Evolutionary conservation across 92 coral and sea anemone species (phyloP).

Genomic region (Porites cylindrica): DNA sequence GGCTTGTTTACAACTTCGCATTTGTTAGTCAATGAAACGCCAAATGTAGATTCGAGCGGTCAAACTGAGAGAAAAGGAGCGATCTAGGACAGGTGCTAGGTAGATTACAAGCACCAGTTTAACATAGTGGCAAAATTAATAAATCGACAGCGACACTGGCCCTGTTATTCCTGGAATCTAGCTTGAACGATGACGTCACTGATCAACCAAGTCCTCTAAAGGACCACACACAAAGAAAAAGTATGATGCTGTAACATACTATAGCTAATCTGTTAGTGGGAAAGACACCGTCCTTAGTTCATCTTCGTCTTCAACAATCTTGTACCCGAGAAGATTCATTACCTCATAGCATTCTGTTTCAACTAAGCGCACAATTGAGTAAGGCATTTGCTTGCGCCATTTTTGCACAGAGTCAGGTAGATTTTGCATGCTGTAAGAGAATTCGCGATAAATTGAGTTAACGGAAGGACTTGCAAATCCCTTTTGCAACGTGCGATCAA

Average conservation of each 20-base stretch:
- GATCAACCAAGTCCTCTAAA: background rate
- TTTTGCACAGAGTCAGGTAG: constrained; percentile 59
- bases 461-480: constrained; percentile 62
- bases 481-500: constrained; percentile 64
- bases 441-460: constrained; percentile 35
- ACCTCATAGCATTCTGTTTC: constrained; percentile 90
- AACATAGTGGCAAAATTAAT: too few species aligned
- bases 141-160: too few species aligned
- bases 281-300: constrained; percentile 76
- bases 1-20: too few species aligned
- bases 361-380: constrained; percentile 80
- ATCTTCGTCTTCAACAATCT: constrained; percentile 85
- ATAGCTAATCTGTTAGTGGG: constrained; percentile 63
- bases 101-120: too few species aligned
- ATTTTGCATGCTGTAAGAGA: constrained; percentile 52
- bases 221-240: background rate
- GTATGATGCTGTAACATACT: background rate
- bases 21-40: too few species aligned
- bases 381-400: constrained; percentile 82
- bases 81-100: too few species aligned
- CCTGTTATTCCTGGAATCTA: too few species aligned
- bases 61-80: too few species aligned
- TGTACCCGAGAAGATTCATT: constrained; percentile 87
- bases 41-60: too few species aligned
- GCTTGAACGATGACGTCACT: too few species aligned